Percentiles rank a stretch among this genome's conserved stretches.
These are phyloP conservation scores for Chrysina gloriosa DNA, from an alignment of 2,888 invertebrate genomes.

Conservation along the genomic window DNA sequence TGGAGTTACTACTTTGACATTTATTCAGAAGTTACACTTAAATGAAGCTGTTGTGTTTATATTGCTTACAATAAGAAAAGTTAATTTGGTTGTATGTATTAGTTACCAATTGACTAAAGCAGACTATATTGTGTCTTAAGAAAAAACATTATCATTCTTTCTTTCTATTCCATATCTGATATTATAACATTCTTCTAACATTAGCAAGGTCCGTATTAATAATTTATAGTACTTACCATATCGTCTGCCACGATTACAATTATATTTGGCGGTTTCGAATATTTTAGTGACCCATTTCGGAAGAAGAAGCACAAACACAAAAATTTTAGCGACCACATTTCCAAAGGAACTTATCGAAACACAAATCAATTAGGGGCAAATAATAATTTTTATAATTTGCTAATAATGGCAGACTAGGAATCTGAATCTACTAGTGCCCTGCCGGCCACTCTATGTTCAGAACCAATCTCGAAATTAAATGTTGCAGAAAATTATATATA, in stretches of 20 bases:
- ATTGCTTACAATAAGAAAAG: neutral
- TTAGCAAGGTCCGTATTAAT: no score
- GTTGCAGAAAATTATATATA: conserved; percentile 49
- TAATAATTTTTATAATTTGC: neutral
- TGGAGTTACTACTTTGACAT: no score
- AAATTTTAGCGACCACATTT: conserved; percentile 40
- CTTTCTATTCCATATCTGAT: no score
- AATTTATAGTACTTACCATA: conserved; percentile 71
- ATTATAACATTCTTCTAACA: no score
- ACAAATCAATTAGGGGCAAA: neutral
- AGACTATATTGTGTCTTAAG: no score
- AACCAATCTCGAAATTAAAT: conserved; percentile 42
- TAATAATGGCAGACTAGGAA: conserved; percentile 16
- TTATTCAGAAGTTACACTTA: no score
- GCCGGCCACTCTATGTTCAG: conserved; percentile 44
- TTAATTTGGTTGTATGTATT: no score
- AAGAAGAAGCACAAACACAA: conserved; percentile 37
- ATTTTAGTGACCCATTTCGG: conserved; percentile 25
- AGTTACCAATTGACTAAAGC: neutral
- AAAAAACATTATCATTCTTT: neutral
- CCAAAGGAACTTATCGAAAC: neutral
- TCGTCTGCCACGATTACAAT: conserved; percentile 86
- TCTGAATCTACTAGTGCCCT: conserved; percentile 42
- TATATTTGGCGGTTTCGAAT: conserved; percentile 72
- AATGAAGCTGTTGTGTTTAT: neutral